Conservation (phyloP, 1,140 invertebrate species). For the Samia ricini region DNA sequence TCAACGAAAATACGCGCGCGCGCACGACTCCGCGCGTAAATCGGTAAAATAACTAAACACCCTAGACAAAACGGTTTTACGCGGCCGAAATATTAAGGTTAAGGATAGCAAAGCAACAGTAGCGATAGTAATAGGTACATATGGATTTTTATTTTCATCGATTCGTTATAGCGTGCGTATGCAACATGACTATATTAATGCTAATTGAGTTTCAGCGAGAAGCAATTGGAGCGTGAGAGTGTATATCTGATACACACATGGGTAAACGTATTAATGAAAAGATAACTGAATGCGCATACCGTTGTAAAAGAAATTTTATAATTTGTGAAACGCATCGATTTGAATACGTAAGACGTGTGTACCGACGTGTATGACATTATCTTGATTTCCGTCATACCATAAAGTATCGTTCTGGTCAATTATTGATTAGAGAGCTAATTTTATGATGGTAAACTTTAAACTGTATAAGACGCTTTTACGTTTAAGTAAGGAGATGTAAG, state of each 20-base stretch:
- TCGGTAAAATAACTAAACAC: constrained; percentile 56
- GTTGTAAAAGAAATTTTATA: constrained; percentile 5
- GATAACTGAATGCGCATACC: neutral
- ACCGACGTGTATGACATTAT: neutral
- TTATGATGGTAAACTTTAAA: neutral
- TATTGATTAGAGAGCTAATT: constrained; percentile 4
- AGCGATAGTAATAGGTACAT: constrained; percentile 42
- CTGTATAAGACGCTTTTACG: neutral
- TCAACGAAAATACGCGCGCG: constrained; percentile 47
- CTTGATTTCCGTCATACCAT: constrained; percentile 6
- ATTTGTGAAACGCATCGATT: neutral
- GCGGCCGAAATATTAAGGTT: constrained; percentile 52
- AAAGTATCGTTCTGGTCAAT: neutral
- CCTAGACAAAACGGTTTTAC: constrained; percentile 35
- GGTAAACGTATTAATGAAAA: neutral
- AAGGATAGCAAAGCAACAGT: constrained; percentile 54
- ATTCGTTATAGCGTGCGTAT: constrained; percentile 37
- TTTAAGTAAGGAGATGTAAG: neutral
- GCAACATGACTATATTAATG: constrained; percentile 9
- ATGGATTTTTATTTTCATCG: constrained; percentile 48
- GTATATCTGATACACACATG: constrained; percentile 15
- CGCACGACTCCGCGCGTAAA: constrained; percentile 38
- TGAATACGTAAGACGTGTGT: too few species aligned
- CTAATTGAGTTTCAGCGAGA: constrained; percentile 41
- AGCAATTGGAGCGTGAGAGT: constrained; percentile 53